Conservation (phyloP, 2,888 invertebrate species). For the Pyrocoelia pectoralis region DNA sequence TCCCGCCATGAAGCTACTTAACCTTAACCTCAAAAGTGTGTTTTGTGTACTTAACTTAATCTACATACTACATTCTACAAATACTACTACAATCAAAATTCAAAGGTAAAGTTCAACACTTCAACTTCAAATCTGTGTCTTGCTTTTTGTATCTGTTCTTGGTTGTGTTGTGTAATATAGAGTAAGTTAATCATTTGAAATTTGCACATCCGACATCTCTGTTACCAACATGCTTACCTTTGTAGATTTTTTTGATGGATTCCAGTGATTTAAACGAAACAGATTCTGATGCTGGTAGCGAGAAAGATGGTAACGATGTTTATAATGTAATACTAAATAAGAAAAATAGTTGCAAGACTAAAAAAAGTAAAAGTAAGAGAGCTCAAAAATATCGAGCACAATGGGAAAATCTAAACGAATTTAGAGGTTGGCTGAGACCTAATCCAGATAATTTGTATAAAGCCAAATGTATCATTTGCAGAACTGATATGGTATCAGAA, state of each 20-base stretch:
- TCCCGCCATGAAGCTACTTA: background rate
- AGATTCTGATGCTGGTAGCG: too few species aligned
- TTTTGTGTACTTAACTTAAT: too few species aligned
- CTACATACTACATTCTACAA: background rate
- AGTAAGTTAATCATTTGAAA: background rate
- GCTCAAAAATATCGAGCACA: background rate
- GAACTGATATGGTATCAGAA: background rate
- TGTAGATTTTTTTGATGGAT: background rate
- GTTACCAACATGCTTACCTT: background rate
- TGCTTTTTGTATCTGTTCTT: background rate
- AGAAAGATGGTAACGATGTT: too few species aligned
- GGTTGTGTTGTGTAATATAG: background rate
- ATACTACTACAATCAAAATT: background rate
- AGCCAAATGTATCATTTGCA: background rate
- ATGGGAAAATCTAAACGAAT: background rate
- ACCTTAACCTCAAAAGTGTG: too few species aligned
- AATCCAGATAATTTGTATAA: background rate
- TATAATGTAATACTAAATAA: too few species aligned
- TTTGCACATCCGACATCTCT: background rate
- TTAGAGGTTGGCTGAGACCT: background rate
- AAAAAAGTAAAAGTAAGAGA: conserved; percentile 1
- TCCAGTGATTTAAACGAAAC: background rate
- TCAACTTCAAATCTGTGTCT: too few species aligned
- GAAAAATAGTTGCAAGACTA: conserved; percentile 2
- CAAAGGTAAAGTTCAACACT: too few species aligned